Evolutionary conservation across 2,113 vertebrate genomes (phyloP), one percentile per base, ranked within the genome.

Genomic region (Acrocephalus arundinaceus): DNA sequence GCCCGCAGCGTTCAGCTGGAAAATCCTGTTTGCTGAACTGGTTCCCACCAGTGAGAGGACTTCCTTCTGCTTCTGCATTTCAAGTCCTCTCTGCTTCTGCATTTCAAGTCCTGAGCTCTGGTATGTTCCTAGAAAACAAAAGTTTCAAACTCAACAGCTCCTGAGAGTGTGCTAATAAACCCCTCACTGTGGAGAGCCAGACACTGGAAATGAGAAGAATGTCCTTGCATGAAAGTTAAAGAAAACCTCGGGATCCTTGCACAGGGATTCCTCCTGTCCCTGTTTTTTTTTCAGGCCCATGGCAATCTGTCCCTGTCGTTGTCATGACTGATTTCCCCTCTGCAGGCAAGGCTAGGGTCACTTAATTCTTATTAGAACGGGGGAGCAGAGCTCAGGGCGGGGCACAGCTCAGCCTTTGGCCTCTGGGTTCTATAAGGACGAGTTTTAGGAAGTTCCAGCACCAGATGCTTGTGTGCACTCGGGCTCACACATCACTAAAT

Each of bases 391-490:
- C 45, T 27, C 67, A 9, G 30, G 27, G 28, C 45, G 13, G 37
- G 51, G 28, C 49, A 15, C 37, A 6, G 66, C 72, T 66, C 70
- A 31, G 20, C 30, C 48, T 85, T 25, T 6, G 43, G 13, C 51
- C 59, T 25, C 61, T 15, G 24, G 20, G 28, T 6, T 67, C 62
- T 35, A 3, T 11, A 27, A 78, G 4, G 24, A 30, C 13, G 31
- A 30, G 25, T 33, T 84, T 45, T 66, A 6, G 0, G 2, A 51
- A 41, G 23, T 27, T 79, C 24, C 41, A 55, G 30, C 41, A 45
- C 30, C 54, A 54, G 54, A 52, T 7, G n/a, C 54, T 41, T 0
- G 0, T 4, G 43, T 19, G 20, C 23, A 9, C 24, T 6, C 3
- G 1, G 39, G 51, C 54, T 85, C 37, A 14, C 11, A 1, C 58